Evolutionary conservation across 2,888 invertebrate species (phyloP).

Genomic region (Trileptium ribeirensis): DNA sequence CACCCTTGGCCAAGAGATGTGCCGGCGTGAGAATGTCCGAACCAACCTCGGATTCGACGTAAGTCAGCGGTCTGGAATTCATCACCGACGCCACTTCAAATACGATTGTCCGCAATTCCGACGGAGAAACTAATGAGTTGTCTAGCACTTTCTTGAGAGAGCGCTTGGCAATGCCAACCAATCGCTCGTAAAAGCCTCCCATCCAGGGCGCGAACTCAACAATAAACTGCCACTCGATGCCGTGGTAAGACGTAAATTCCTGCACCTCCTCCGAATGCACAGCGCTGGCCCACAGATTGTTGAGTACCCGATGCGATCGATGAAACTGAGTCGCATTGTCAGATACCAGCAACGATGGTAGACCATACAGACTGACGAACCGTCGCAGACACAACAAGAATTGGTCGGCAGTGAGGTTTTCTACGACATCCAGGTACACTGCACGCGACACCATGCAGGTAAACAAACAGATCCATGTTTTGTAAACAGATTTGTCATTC

Average conservation of each 20-base stretch:
- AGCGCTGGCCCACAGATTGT: background rate
- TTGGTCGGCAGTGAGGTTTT: background rate
- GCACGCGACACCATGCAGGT: background rate
- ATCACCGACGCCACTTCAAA: slow-evolving; percentile 24
- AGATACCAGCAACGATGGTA: too few species aligned
- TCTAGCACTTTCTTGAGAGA: slow-evolving; percentile 15
- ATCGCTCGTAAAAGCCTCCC: slow-evolving; percentile 21
- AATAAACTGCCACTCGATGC: slow-evolving; percentile 20
- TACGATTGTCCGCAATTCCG: slow-evolving; percentile 6
- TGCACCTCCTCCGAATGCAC: background rate
- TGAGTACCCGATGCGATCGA: background rate
- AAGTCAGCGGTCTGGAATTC: slow-evolving; percentile 21
- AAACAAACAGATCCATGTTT: slow-evolving; percentile 11
- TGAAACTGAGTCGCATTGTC: background rate
- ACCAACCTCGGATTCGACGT: background rate
- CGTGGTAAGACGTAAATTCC: background rate
- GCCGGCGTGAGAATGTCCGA: too few species aligned
- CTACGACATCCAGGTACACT: background rate
- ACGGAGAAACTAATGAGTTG: background rate
- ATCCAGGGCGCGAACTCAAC: slow-evolving; percentile 19
- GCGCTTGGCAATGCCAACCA: slow-evolving; percentile 3
- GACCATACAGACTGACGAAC: too few species aligned
- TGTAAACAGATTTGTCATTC: background rate
- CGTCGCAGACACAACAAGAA: too few species aligned
- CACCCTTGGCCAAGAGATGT: too few species aligned